Base-by-base conservation (phyloP, 1,140 invertebrate genomes). In the Neodiprion fabricii region DNA sequence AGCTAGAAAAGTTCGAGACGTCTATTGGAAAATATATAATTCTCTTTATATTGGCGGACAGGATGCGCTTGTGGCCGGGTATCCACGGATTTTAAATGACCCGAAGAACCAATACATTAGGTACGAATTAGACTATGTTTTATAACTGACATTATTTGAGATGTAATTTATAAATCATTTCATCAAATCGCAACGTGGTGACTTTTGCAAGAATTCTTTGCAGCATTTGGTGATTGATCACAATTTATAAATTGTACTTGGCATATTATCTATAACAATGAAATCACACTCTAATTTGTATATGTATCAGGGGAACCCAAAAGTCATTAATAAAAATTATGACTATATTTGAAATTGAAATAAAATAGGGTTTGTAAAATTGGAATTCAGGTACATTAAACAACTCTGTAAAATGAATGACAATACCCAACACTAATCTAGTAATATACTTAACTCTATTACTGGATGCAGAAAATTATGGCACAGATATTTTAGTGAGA, bases 21-120 rank as follows among this genome's bases (percentile, higher is more conserved):
- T 99, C 1, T 99, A 99, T 86, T 99, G 99, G 99, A 99, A 99
- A 89, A 98, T 99, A 78, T 99, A 99, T 88, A 99, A 99, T 89
- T 98, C 98, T 2, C 90, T 99, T 14, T 99, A 99, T 82, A 99
- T 99, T 81, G 98, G 99, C 17, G 97, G 97, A 48, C 98, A 99
- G 89, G 99, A 99, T 89, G 95, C 98, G 9, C 90, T 99, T 47
- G 97, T 99, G n/a, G 96, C 97, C 67, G 97, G 97, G 12, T 99
- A 99, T 89, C 98, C 98, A 1, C 89, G 97, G 77, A 96, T 99
- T 82, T 92, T 94, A 76, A 98, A 99, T 85, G 97, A 99, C 86
- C 94, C 94, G 17, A 98, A 98, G 88, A 99, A 99, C 90, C 94
- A 96, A 79, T 99, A 96, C 86, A 90, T 96, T 80, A 91, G 98